Base-by-base conservation (phyloP, 2,888 invertebrate genomes). In the Pterostichus niger region DNA sequence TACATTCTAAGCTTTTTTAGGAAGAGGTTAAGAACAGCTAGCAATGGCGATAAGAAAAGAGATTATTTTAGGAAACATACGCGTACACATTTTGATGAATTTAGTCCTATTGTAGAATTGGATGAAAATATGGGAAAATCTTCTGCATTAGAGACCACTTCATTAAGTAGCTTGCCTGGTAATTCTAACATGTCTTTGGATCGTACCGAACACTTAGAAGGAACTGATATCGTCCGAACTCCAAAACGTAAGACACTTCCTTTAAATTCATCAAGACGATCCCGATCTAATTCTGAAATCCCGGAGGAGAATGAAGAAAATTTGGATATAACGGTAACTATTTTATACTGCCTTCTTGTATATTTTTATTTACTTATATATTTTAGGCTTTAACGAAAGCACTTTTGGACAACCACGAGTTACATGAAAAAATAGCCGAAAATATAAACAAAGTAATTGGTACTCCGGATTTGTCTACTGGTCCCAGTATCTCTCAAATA, bases 351-450 rank as follows among this genome's bases (percentile, higher is more conserved):
- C 15, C 24, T 24, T 15, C 4, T 11, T 9, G 24, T 61, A 1
- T 79, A 46, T 56, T 52, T 68, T 71, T 83, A 52, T 52, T 46
- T 54, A 44, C 64, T 54, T 56, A 40, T n/a, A 75, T 61, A 2
- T 68, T 35, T 10, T 40, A 40, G 40, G 54, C 59, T n/a, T 86
- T 91, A 77, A 89, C 90, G 15, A 90, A 91, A 86, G 90, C 91
- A 78, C 86, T 92, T 6, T 86, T 92, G 75, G 90, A 91, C 85
- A 90, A 91, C 85, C 89, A 88, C 10, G 91, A 93, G 89, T 87
- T 92, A 61, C 91, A 91, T 85, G 90, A 91, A 85, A 90, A 91
- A 86, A 89, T 92, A 73, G 92, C 92, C 17, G 90, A 91, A 83
- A 92, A 91, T 85, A 92, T 92, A 76, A 92, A 92, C 85, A 91